Evolutionary conservation across 2,113 vertebrate species (phyloP), one percentile per base, ranked within the genome.

Genomic region (Zosterops lateralis): DNA sequence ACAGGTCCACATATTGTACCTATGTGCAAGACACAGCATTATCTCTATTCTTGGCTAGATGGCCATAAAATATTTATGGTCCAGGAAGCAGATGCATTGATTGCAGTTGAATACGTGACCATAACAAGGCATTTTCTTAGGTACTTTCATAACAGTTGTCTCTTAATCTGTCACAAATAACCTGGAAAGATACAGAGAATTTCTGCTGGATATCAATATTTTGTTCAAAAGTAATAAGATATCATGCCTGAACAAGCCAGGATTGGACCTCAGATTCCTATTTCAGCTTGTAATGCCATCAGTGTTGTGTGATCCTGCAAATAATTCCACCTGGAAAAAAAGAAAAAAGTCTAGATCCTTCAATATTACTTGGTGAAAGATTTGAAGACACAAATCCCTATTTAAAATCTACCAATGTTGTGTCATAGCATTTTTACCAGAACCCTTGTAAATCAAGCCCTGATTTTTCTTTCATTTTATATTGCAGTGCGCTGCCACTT

Each of bases 381-480:
- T 56, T 81, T 86, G 81, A 77, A 84, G 73, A 60, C 50, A 71
- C 28, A 57, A 81, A 71, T 50, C 34, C 34, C 6, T 28, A 32
- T 62, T 62, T 83, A 62, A 93, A 93, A 81, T 44, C 29, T 47
- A 47, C 40, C 14, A 47, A 50, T 31, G 14, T 54, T 86, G 12
- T 66, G 44, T 85, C 64, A 88, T 16, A 47, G 22, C 19, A 58
- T 66, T 94, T 90, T 88, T 88, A 83, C 56, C 17, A 65, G 57
- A 88, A 40, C 13, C 31, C 57, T 77, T 71, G 17, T 90, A 92
- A 93, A 94, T 86, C 48, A 77, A 40, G 44, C 13, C 26, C 80
- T 78, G 65, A 51, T 47, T 93, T 93, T 95, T 53, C 44, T 92
- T 90, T 74, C 83, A 45, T 74, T 92, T 84, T 90, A 53, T 72